Percentiles rank a stretch among this genome's conserved stretches.
These are phyloP conservation scores for Romanogobio albipinnatus DNA, from an alignment of 2,113 vertebrate species.

Conservation along the genomic window DNA sequence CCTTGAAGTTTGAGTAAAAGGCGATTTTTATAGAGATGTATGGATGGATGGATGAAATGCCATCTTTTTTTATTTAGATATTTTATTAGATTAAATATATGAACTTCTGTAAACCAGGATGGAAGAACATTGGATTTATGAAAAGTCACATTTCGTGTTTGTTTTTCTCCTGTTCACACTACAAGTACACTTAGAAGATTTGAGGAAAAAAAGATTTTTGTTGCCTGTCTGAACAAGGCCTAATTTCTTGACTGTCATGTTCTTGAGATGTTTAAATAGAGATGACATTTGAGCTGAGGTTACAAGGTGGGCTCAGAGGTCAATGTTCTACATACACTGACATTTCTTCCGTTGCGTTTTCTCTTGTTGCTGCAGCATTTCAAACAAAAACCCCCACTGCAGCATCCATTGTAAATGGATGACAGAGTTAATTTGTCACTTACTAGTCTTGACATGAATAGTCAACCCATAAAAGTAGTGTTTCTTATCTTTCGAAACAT, in stretches of 20 bases:
- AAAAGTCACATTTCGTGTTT: too few species aligned
- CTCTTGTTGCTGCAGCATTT: neutral
- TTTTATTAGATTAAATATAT: neutral
- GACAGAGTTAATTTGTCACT: neutral
- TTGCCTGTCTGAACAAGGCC: neutral
- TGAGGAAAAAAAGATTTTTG: neutral
- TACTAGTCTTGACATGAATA: neutral
- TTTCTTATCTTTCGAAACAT: neutral
- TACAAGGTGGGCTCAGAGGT: constrained; percentile 24
- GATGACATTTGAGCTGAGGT: constrained; percentile 42
- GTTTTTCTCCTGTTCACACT: too few species aligned
- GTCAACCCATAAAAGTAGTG: neutral
- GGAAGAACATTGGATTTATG: neutral
- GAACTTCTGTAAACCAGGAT: neutral
- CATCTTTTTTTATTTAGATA: neutral
- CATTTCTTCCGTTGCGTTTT: neutral
- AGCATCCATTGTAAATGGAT: neutral
- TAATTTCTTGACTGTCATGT: constrained; percentile 23
- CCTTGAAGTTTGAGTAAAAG: too few species aligned
- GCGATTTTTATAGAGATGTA: neutral
- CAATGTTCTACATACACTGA: neutral
- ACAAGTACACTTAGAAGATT: neutral
- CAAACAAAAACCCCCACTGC: neutral
- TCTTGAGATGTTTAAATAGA: constrained; percentile 42
- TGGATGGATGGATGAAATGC: neutral